phyloP scores from a whole-genome alignment of 2,888 invertebrate genomes.

The Deladenus siricidicola region DNA sequence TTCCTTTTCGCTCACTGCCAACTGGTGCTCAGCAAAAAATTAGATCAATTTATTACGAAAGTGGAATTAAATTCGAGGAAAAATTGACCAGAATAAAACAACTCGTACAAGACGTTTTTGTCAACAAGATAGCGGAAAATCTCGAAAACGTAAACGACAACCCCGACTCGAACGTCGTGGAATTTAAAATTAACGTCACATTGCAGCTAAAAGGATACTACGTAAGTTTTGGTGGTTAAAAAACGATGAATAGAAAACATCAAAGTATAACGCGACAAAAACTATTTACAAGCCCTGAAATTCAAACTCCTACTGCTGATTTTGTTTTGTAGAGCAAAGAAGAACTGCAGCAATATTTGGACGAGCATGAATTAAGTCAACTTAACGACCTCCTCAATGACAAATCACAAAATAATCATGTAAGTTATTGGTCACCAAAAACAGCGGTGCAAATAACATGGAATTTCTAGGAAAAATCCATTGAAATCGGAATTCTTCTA shows the following conservation, averaged over 20 bases:
- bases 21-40: neutral
- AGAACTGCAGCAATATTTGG: neutral
- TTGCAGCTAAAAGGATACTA: slow-evolving; percentile 1
- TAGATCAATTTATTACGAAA: slow-evolving; percentile 1
- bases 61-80: neutral
- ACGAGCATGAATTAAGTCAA: neutral
- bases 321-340: neutral
- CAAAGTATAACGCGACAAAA: no score
- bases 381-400: neutral
- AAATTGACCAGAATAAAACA: neutral
- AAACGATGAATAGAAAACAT: no score
- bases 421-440: neutral
- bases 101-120: neutral
- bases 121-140: neutral
- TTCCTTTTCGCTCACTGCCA: neutral
- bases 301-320: neutral
- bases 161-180: neutral
- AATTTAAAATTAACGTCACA: slow-evolving; percentile 4
- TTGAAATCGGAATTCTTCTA: neutral
- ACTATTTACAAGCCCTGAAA: no score
- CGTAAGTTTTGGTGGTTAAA: no score
- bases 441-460: neutral
- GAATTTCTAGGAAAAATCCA: slow-evolving; percentile 5
- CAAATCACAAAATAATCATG: neutral
- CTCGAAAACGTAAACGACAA: neutral